Evolutionary conservation across 1,140 invertebrate genomes (phyloP).

Genomic region (Zaprionus inermis): DNA sequence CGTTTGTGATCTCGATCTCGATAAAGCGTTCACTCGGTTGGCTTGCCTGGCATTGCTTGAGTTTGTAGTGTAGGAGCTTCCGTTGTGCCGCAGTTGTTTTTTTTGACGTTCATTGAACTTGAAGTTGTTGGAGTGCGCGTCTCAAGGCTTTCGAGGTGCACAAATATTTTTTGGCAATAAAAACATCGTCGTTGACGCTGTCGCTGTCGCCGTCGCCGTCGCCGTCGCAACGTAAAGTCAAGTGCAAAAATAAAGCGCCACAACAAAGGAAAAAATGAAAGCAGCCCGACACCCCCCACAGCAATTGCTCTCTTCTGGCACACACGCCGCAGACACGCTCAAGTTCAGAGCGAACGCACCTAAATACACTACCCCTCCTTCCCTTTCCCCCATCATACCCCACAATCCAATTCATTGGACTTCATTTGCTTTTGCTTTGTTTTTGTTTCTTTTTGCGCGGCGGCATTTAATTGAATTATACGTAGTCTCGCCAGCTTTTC

Average conservation of each 20-base stretch:
- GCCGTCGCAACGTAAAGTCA: constrained; percentile 61
- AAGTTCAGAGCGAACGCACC: constrained; percentile 58
- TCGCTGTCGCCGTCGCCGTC: constrained; percentile 51
- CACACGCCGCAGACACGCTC: constrained; percentile 56
- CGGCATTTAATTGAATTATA: constrained; percentile 79
- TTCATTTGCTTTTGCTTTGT: constrained; percentile 61
- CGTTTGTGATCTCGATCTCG: constrained; percentile 51
- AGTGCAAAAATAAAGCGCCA: constrained; percentile 64
- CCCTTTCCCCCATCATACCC: no score
- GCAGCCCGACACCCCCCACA: constrained; percentile 19
- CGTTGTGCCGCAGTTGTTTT: constrained; percentile 36
- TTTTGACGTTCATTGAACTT: constrained; percentile 72
- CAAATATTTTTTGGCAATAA: constrained; percentile 73
- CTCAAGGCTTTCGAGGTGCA: constrained; percentile 61
- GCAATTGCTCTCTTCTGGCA: constrained; percentile 37
- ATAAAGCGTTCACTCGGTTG: constrained; percentile 17
- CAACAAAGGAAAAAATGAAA: constrained; percentile 59
- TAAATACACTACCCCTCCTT: neutral
- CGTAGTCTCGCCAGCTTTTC: constrained; percentile 26
- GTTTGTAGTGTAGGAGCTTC: constrained; percentile 30
- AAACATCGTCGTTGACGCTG: constrained; percentile 59
- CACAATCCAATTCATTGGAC: constrained; percentile 43
- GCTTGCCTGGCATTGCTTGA: neutral
- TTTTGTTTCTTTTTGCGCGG: constrained; percentile 46
- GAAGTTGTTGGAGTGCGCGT: constrained; percentile 10